phyloP scores from a whole-genome alignment of 2,113 vertebrate species.

The Tragelaphus imberbis region DNA sequence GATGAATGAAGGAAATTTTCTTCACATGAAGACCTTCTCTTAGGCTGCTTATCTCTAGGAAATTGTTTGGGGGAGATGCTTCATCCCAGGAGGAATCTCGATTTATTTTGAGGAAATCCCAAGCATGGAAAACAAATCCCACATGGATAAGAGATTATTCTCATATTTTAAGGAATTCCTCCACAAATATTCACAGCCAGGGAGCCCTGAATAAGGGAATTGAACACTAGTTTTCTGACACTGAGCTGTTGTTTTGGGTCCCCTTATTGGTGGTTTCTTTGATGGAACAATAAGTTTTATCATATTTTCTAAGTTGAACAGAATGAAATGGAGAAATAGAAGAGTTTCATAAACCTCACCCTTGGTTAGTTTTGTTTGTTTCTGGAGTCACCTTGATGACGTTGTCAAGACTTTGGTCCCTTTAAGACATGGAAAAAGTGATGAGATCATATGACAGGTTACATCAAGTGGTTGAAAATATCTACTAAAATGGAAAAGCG shows the following conservation, averaged over 20 bases:
- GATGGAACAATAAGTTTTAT: background rate
- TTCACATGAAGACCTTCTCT: background rate
- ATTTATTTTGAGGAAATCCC: background rate
- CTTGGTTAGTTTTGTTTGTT: slow-evolving; percentile 24
- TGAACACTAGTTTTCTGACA: background rate
- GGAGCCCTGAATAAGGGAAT: background rate
- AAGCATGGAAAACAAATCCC: background rate
- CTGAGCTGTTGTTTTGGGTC: background rate
- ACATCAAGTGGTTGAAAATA: background rate
- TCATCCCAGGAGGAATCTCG: background rate
- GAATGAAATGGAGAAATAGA: background rate
- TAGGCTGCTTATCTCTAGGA: background rate
- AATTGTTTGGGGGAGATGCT: background rate
- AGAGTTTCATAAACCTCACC: slow-evolving; percentile 37
- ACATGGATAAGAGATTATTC: background rate
- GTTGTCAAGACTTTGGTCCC: slow-evolving; percentile 37
- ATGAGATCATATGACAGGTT: background rate
- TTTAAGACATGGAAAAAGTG: slow-evolving; percentile 46
- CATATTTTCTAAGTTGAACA: background rate
- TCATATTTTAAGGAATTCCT: background rate
- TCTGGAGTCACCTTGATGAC: slow-evolving; percentile 34
- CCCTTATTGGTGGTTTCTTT: background rate
- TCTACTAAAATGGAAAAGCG: background rate
- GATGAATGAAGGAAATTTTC: background rate
- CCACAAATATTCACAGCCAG: background rate